phyloP scores from a whole-genome alignment of 2,888 invertebrate species.

The Drosophila lacicola region DNA sequence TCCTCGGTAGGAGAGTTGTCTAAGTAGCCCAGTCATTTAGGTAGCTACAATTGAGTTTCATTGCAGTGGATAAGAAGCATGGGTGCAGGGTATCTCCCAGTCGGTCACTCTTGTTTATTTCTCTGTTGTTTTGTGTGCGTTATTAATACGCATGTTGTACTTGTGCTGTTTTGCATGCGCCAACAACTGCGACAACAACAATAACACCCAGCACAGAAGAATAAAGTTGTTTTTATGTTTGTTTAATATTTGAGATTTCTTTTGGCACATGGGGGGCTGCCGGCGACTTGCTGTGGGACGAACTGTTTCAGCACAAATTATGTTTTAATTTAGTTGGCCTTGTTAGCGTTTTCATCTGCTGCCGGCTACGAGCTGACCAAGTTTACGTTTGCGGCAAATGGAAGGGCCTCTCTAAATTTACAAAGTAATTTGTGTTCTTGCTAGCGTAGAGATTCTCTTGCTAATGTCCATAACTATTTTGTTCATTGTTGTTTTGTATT shows the following conservation, averaged over 20 bases:
- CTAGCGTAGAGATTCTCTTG: no score
- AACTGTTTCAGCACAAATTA: conserved; percentile 45
- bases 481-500: no score
- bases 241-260: conserved; percentile 62
- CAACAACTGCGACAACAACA: conserved; percentile 26
- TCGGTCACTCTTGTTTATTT: conserved; percentile 3
- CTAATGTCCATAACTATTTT: no score
- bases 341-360: conserved; percentile 51
- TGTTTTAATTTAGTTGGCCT: conserved; percentile 66
- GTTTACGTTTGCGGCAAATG: conserved; percentile 1
- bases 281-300: conserved; percentile 21
- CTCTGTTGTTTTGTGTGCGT: conserved; percentile 50
- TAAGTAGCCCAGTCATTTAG: no score
- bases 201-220: conserved; percentile 9
- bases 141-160: conserved; percentile 66
- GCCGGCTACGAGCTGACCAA: conserved; percentile 32
- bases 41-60: neutral
- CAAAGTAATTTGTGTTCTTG: neutral
- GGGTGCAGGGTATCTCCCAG: neutral
- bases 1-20: no score
- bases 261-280: conserved; percentile 30
- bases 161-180: conserved; percentile 55
- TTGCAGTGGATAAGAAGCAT: neutral
- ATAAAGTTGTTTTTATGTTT: conserved; percentile 58
- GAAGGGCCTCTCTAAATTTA: neutral